A percentile compares a stretch with the other conserved stretches of the same genome.
These are phyloP conservation scores for Fundulus diaphanus DNA, from an alignment of 2,797 vertebrate species.

Conservation along the genomic window DNA sequence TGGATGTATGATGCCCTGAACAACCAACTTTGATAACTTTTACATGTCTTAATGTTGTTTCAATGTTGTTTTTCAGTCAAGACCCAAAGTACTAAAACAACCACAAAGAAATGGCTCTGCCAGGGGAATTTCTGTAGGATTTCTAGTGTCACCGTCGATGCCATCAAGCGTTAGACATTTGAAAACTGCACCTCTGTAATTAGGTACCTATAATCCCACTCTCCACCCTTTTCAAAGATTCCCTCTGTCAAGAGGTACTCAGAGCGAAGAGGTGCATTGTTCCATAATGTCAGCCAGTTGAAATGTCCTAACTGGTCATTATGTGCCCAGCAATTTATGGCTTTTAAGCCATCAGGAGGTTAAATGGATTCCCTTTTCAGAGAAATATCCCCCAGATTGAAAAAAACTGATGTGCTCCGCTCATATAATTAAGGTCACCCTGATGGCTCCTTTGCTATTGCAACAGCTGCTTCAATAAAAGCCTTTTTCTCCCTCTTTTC, in stretches of 20 bases:
- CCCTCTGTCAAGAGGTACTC: slow-evolving; percentile 41
- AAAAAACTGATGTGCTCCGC: slow-evolving; percentile 7
- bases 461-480: slow-evolving; percentile 21
- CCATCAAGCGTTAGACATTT: slow-evolving; percentile 6
- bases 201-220: slow-evolving; percentile 24
- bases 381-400: slow-evolving; percentile 23
- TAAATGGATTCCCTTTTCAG: slow-evolving; percentile 29
- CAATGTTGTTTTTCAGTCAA: neutral
- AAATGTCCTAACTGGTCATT: slow-evolving; percentile 61
- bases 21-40: neutral
- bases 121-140: neutral
- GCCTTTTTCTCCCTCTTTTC: neutral
- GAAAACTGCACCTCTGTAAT: slow-evolving; percentile 27
- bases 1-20: neutral
- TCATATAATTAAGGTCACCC: slow-evolving; percentile 25
- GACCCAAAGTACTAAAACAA: neutral
- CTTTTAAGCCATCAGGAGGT: slow-evolving; percentile 54
- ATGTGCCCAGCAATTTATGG: slow-evolving; percentile 37
- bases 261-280: slow-evolving; percentile 50
- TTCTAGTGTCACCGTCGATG: neutral
- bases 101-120: neutral
- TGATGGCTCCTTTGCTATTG: slow-evolving; percentile 24
- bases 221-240: slow-evolving; percentile 41
- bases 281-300: slow-evolving; percentile 45
- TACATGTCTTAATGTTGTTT: neutral